Evolutionary conservation across 2,113 vertebrate species (phyloP), one percentile per base, ranked within the genome.

Genomic region (Sinocyclocheilus grahami): DNA sequence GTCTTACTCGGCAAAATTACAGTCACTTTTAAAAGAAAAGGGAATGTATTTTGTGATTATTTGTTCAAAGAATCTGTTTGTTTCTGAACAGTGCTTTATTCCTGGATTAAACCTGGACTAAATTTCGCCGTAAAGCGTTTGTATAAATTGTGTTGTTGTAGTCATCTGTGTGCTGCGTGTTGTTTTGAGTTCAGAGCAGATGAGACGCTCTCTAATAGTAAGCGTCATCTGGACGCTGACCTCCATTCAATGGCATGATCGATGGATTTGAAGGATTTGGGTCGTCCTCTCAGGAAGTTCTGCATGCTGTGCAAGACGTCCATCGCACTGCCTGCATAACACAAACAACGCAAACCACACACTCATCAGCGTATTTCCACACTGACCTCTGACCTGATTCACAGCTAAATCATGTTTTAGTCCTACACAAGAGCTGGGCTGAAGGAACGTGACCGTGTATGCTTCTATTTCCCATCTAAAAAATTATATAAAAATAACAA

Each of bases 241-340:
- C 93, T 94, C 93, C 94, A 94, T 84, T 94, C 94, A 3, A 94
- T 93, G 3, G 93, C 94, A 0, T 93, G 92, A 37, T 93, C 94
- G 87, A 94, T 92, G 30, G 93, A 93, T 87, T 92, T 93, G 87
- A 94, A 94, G 85, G 91, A 91, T 87, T 92, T 93, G 79, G 94
- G 94, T 88, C 94, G 71, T 72, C 89, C 91, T 76, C 89, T 93
- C 74, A 93, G 90, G 86, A 93, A 92, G 90, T 92, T 93, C 90
- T 94, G 94, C 65, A 94, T 94, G 89, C 90, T 92, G 90, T 94
- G 94, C 1, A 94, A 91, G 0, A 92, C 91, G 0, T 94, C 94
- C 90, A 92, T 93, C 0, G 94, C 94, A 30, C 91, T 93, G 5
- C 93, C 93, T 94, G 24, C 46, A 74, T 12, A 37, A 48, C 1